phyloP scores from a whole-genome alignment of 2,797 vertebrate genomes.

The Paedocypris micromegethes region DNA sequence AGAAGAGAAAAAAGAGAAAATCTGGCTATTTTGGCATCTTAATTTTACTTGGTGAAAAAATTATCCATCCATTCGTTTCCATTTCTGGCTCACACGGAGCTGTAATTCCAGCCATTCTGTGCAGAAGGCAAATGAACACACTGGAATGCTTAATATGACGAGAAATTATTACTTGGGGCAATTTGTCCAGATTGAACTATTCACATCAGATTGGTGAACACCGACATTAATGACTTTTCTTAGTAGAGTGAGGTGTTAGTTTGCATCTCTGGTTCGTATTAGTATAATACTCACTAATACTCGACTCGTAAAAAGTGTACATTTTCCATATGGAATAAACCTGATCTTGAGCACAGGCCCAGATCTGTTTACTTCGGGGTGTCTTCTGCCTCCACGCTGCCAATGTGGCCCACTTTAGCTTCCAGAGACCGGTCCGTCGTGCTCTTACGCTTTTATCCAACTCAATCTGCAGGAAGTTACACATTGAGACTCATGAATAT shows the following conservation, averaged over 20 bases:
- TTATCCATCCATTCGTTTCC: no score
- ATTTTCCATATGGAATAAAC: constrained; percentile 42
- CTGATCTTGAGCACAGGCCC: constrained; percentile 38
- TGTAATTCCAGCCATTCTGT: no score
- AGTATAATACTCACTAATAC: constrained; percentile 37
- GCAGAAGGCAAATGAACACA: no score
- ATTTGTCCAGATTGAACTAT: no score
- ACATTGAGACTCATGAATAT: not conserved
- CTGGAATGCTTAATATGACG: no score
- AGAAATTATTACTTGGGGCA: no score
- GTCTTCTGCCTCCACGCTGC: constrained; percentile 39
- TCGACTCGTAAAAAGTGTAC: constrained; percentile 38
- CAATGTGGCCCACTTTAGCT: constrained; percentile 29
- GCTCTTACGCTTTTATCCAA: constrained; percentile 5
- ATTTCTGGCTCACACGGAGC: no score
- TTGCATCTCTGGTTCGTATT: constrained; percentile 39
- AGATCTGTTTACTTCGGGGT: constrained; percentile 39
- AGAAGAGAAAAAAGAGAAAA: no score
- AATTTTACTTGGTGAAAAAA: no score
- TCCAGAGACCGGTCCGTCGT: constrained; percentile 10
- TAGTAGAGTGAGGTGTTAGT: constrained; percentile 26
- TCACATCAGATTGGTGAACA: no score
- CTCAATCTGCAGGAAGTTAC: not conserved
- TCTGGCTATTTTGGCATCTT: no score
- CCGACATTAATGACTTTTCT: not conserved